Conservation (phyloP, 1,140 invertebrate species). For the Helicoverpa zea region DNA sequence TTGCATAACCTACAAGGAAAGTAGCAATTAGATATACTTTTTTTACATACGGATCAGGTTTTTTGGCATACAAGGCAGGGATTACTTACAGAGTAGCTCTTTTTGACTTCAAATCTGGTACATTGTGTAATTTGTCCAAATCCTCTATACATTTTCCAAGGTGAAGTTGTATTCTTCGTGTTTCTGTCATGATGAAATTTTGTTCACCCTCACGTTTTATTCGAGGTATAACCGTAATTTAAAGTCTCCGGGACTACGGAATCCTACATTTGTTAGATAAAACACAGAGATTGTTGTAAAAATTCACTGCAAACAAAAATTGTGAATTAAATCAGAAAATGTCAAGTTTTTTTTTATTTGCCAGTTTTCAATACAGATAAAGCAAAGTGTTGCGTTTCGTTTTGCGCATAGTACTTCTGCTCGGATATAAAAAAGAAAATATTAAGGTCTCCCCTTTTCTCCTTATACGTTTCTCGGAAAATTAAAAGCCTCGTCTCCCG, state of each 20-base stretch:
- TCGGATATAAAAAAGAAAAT: no score
- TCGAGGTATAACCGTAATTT: slow-evolving; percentile 53
- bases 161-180: slow-evolving; percentile 85
- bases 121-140: slow-evolving; percentile 85
- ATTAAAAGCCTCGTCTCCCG: no score
- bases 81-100: slow-evolving; percentile 84
- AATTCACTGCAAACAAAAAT: slow-evolving; percentile 77
- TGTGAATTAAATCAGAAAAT: slow-evolving; percentile 71
- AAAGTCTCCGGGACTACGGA: slow-evolving; percentile 58
- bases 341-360: slow-evolving; percentile 68
- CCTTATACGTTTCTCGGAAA: no score
- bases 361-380: slow-evolving; percentile 47
- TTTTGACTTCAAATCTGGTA: slow-evolving; percentile 85
- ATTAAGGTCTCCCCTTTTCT: no score
- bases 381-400: slow-evolving; percentile 14
- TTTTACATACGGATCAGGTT: neutral
- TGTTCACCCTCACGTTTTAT: slow-evolving; percentile 49
- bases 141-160: slow-evolving; percentile 86
- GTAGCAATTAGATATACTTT: neutral
- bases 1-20: slow-evolving; percentile 82
- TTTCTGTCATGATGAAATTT: slow-evolving; percentile 81
- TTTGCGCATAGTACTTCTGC: neutral
- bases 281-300: slow-evolving; percentile 68
- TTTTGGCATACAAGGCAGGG: neutral
- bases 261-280: slow-evolving; percentile 75